Evolutionary conservation across 2,888 invertebrate genomes (phyloP).

Genomic region (Phlogophora meticulosa): DNA sequence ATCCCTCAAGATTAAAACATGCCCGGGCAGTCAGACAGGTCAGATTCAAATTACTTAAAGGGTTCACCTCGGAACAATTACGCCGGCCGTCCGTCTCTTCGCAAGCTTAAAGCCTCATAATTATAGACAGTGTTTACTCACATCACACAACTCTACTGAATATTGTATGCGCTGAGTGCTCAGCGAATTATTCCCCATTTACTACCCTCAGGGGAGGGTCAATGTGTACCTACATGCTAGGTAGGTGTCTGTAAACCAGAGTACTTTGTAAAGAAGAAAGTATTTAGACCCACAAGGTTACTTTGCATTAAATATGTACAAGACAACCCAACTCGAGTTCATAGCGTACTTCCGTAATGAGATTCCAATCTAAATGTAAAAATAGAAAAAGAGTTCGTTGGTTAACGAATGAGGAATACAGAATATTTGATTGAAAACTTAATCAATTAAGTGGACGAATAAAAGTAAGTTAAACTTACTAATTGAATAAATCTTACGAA

Average conservation of each 20-base stretch:
- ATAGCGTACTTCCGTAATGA: not conserved
- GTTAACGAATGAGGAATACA: not conserved
- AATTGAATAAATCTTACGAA: not conserved
- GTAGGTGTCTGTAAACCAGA: not conserved
- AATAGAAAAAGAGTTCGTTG: not conserved
- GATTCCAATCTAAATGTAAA: not conserved
- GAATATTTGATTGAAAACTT: conserved; percentile 10
- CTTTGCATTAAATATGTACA: not conserved
- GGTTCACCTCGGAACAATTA: not conserved
- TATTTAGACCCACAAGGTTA: conserved; percentile 7
- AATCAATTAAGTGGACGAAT: conserved; percentile 2
- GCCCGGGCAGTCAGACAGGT: too few relatives aligned
- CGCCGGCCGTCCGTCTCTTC: not conserved
- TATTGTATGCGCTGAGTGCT: conserved; percentile 68
- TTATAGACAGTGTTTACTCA: conserved; percentile 62
- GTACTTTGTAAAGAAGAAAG: conserved; percentile 7
- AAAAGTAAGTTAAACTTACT: conserved; percentile 3
- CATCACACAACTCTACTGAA: conserved; percentile 63
- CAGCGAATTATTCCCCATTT: conserved; percentile 68
- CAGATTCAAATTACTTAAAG: not conserved
- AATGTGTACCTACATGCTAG: conserved; percentile 9
- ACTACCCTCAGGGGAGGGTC: conserved; percentile 53
- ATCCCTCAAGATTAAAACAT: too few relatives aligned
- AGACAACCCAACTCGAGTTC: not conserved
- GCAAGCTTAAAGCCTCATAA: conserved; percentile 61